Conservation (phyloP, 53 echinoderm and acorn worm species). For the Apostichopus leukothele region DNA sequence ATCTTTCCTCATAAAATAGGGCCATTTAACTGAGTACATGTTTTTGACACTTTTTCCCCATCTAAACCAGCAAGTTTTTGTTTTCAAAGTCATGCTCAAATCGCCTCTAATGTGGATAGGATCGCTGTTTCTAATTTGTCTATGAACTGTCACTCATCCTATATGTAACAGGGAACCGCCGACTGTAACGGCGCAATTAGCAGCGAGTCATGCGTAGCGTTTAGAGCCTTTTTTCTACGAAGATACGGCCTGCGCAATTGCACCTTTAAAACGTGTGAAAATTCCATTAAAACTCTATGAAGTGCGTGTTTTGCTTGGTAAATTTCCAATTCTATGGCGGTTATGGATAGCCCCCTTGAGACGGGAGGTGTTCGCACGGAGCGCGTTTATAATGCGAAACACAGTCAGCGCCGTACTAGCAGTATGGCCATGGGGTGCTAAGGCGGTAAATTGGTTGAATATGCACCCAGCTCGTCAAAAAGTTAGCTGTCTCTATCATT, state of each 20-base stretch:
- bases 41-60: conserved; percentile 43
- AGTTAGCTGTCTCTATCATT: conserved; percentile 52
- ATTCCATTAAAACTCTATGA: conserved; percentile 48
- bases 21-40: conserved; percentile 46
- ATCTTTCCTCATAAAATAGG: conserved; percentile 46
- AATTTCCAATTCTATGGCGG: conserved; percentile 50
- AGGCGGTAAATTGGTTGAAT: conserved; percentile 51
- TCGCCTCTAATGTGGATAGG: conserved; percentile 34
- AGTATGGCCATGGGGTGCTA: conserved; percentile 41
- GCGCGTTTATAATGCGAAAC: conserved; percentile 37
- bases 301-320: conserved; percentile 52
- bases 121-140: conserved; percentile 30
- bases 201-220: conserved; percentile 38
- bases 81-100: conserved; percentile 45
- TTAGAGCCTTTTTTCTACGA: conserved; percentile 36
- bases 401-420: conserved; percentile 22
- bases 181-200: conserved; percentile 53
- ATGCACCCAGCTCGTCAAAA: conserved; percentile 39
- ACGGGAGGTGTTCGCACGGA: conserved; percentile 50
- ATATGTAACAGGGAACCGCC: conserved; percentile 21
- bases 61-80: conserved; percentile 40
- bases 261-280: conserved; percentile 54
- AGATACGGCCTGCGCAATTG: conserved; percentile 47
- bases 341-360: conserved; percentile 48
- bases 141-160: conserved; percentile 40